phyloP scores from a whole-genome alignment of 2,113 vertebrate species.

The Campylomormyrus numenius region DNA sequence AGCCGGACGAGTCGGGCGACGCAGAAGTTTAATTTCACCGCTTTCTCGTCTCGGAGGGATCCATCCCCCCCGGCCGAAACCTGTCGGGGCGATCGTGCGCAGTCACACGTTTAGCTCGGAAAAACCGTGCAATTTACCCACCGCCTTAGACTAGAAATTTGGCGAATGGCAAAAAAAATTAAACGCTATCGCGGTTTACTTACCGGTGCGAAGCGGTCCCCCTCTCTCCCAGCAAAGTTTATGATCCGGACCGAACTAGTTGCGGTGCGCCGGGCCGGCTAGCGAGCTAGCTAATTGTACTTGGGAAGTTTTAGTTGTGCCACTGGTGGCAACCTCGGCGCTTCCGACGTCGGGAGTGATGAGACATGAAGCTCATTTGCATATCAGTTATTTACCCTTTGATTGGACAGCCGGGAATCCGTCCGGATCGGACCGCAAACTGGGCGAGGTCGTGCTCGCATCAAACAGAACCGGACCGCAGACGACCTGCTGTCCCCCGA shows the following conservation, averaged over 20 bases:
- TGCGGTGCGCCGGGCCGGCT: not conserved
- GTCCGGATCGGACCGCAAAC: not conserved
- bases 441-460: not conserved
- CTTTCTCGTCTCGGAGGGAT: not conserved
- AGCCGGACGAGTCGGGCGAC: not conserved
- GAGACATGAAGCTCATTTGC: constrained; percentile 50
- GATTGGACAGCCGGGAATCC: constrained; percentile 52
- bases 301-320: constrained; percentile 60
- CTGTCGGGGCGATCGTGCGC: not conserved
- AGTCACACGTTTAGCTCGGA: not conserved
- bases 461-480: not conserved
- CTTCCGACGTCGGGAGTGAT: constrained; percentile 61
- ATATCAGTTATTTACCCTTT: constrained; percentile 52
- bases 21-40: not conserved
- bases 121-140: not conserved
- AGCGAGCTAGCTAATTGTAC: constrained; percentile 29
- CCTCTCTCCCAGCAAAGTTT: not conserved
- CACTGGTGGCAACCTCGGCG: constrained; percentile 62
- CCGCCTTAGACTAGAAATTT: not conserved
- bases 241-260: not conserved
- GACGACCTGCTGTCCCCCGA: not conserved
- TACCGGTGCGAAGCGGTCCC: not conserved
- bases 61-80: not conserved
- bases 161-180: not conserved
- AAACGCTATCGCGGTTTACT: not conserved